Evolutionary conservation across 2,797 vertebrate genomes (phyloP).

Genomic region (Enteromius trimaculatus): DNA sequence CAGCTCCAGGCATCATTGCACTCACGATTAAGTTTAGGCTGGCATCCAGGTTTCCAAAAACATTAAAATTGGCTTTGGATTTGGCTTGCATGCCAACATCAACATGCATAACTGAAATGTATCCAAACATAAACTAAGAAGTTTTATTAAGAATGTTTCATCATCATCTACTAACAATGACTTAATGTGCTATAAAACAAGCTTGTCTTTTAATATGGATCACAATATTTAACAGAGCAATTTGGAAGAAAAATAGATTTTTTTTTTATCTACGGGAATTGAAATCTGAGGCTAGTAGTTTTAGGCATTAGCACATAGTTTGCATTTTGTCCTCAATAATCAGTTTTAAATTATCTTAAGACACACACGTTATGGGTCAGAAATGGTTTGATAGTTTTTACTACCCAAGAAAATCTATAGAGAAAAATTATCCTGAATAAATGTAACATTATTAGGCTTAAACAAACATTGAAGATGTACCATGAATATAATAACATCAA

Average conservation of each 20-base stretch:
- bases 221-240: neutral
- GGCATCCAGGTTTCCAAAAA: neutral
- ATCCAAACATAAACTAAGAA: neutral
- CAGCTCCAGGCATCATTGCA: neutral
- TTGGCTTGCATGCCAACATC: neutral
- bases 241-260: neutral
- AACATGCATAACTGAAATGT: neutral
- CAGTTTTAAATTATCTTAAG: neutral
- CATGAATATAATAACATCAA: neutral
- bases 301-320: neutral
- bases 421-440: neutral
- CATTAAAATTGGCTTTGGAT: neutral
- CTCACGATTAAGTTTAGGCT: neutral
- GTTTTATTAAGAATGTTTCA: neutral
- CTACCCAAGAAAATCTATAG: neutral
- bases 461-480: no score
- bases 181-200: neutral
- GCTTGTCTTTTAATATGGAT: neutral
- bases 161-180: neutral
- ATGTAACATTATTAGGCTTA: neutral
- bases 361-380: neutral
- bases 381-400: neutral
- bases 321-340: neutral
- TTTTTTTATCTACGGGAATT: neutral
- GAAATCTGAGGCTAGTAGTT: neutral